Percentiles rank a stretch among this genome's conserved stretches.
Evolutionary conservation across 2,888 invertebrate species (phyloP).

Genomic region (Drosophila vallismaia): DNA sequence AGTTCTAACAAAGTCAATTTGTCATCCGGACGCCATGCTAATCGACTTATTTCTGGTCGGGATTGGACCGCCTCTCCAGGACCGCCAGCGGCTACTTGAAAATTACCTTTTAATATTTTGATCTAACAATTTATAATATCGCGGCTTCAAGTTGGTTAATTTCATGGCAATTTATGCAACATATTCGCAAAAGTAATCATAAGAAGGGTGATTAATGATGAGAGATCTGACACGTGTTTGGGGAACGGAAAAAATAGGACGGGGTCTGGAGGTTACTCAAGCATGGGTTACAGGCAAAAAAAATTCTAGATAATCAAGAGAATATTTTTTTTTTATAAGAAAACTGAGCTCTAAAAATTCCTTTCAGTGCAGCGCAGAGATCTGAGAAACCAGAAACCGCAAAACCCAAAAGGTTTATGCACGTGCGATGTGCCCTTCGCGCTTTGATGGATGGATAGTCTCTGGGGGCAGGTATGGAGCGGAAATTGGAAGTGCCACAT

Average conservation of each 20-base stretch:
- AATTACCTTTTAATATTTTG: conserved; percentile 63
- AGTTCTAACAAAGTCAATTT: conserved; percentile 71
- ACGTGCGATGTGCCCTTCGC: conserved; percentile 50
- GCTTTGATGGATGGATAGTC: conserved; percentile 46
- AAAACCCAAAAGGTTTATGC: conserved; percentile 45
- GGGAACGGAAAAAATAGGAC: conserved; percentile 9
- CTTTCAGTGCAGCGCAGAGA: conserved; percentile 27
- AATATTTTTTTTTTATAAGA: background rate
- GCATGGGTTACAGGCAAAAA: conserved; percentile 26
- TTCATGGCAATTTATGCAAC: conserved; percentile 66
- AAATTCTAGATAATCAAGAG: background rate
- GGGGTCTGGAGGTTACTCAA: conserved; percentile 16
- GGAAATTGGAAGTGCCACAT: conserved; percentile 32
- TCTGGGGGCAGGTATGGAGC: conserved; percentile 43
- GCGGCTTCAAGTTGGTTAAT: conserved; percentile 55
- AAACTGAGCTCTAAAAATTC: background rate
- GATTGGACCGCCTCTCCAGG: conserved; percentile 19
- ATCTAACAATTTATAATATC: conserved; percentile 42
- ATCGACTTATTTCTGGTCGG: conserved; percentile 33
- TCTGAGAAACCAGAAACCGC: conserved; percentile 48
- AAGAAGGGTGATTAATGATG: conserved; percentile 44
- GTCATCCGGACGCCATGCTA: conserved; percentile 57
- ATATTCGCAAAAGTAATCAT: conserved; percentile 28
- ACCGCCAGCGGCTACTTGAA: conserved; percentile 51
- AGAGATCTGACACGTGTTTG: conserved; percentile 37